A percentile compares a stretch with the other conserved stretches of the same genome.
Conservation (phyloP, 2,113 vertebrate genomes). For the Ardeotis arabs region DNA sequence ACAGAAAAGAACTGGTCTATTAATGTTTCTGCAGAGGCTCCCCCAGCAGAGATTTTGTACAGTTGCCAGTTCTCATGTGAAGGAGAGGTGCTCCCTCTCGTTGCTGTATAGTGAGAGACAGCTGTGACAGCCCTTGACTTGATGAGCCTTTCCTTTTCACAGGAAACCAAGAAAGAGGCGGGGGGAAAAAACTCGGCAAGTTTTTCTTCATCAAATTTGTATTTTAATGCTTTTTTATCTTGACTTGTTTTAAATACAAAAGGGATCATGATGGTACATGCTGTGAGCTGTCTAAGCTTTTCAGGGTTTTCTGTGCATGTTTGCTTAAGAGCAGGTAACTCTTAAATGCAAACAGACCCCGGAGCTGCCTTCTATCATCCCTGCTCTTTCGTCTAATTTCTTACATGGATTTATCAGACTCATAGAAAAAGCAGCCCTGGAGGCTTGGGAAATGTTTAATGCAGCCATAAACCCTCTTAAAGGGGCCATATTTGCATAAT, state of each 20-base stretch:
- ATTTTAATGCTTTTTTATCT: slow-evolving; percentile 11
- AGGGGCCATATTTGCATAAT: not conserved
- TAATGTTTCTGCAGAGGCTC: not conserved
- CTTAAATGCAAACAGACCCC: slow-evolving; percentile 7
- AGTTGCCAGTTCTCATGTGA: not conserved
- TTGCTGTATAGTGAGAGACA: not conserved
- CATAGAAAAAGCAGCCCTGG: not conserved
- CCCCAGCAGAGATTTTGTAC: not conserved
- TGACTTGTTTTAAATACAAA: slow-evolving; percentile 11
- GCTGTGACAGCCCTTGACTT: slow-evolving; percentile 19
- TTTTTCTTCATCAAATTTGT: slow-evolving; percentile 15
- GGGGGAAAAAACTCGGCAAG: not conserved
- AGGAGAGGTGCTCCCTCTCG: slow-evolving; percentile 8
- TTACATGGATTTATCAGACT: not conserved
- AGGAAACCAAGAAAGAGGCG: not conserved
- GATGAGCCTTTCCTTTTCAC: not conserved
- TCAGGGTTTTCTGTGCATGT: not conserved
- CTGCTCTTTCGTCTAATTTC: not conserved
- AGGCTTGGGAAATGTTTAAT: not conserved
- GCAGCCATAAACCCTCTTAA: not conserved
- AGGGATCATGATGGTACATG: not conserved
- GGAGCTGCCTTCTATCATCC: not conserved
- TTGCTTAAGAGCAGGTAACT: not conserved
- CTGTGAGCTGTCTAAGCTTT: not conserved
- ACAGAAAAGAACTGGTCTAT: not conserved